Conservation (phyloP, 2,113 vertebrate genomes). For the Onychostruthus taczanowskii region DNA sequence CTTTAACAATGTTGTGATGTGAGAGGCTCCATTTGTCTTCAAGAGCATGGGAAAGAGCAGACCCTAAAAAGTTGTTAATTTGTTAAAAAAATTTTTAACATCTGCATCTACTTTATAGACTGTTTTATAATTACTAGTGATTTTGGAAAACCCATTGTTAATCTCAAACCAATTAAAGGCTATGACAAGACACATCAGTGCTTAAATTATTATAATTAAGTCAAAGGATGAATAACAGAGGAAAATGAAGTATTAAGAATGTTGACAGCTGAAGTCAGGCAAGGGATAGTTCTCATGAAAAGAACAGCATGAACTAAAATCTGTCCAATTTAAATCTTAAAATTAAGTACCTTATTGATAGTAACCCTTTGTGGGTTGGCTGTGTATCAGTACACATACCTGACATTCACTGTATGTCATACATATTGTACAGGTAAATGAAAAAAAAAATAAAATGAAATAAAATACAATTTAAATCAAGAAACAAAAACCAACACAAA, state of each 20-base stretch:
- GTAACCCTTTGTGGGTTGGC: neutral
- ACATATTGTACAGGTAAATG: neutral
- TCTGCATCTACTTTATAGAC: neutral
- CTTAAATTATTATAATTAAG: neutral
- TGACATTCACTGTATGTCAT: neutral
- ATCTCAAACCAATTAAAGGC: neutral
- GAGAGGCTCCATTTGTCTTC: neutral
- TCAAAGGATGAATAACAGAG: neutral
- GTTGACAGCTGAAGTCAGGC: neutral
- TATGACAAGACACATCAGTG: neutral
- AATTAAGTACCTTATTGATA: neutral
- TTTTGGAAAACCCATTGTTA: neutral
- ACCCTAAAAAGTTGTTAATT: neutral
- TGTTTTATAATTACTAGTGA: neutral
- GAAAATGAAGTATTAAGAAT: neutral
- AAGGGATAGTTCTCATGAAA: neutral
- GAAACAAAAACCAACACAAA: neutral
- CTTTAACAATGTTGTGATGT: neutral
- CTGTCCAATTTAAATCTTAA: neutral
- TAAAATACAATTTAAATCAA: neutral
- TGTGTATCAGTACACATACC: neutral
- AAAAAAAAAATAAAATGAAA: neutral
- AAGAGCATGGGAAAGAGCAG: neutral
- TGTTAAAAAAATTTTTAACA: neutral
- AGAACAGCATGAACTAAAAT: neutral